These are phyloP conservation scores for Cyprinus carpio DNA, from an alignment of 2,113 vertebrate species.

Conservation along the genomic window DNA sequence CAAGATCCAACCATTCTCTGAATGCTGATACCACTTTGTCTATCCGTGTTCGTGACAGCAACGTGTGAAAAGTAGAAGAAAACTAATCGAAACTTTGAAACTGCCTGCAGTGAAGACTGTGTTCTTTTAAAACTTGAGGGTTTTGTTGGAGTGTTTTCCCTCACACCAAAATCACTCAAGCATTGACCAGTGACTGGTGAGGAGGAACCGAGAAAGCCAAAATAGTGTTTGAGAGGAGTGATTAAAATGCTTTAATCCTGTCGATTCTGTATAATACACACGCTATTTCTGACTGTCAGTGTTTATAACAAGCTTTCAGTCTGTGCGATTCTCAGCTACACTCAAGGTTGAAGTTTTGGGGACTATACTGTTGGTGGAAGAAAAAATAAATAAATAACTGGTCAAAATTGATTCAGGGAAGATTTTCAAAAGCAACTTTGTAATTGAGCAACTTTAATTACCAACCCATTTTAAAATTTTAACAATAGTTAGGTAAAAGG, in stretches of 20 bases:
- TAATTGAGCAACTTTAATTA: neutral
- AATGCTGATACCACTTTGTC: neutral
- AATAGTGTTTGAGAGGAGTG: neutral
- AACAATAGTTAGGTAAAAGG: neutral
- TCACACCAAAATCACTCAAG: neutral
- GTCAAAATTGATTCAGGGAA: no score
- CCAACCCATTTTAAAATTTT: neutral
- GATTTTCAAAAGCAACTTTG: neutral
- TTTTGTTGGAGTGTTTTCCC: neutral
- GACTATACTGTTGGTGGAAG: no score
- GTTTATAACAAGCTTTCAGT: neutral
- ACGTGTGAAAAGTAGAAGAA: neutral
- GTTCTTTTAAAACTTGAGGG: neutral
- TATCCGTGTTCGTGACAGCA: neutral
- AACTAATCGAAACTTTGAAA: neutral
- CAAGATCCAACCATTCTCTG: neutral
- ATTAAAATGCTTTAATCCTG: constrained; percentile 4
- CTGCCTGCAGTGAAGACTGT: neutral
- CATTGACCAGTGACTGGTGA: neutral
- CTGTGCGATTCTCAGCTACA: neutral
- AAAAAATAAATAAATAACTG: no score
- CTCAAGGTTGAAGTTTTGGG: neutral
- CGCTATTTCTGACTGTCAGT: neutral
- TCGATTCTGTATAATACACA: neutral
- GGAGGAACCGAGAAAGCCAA: neutral